These are phyloP conservation scores for Pachymerium ferrugineum DNA, from an alignment of 2,888 invertebrate genomes.

Conservation along the genomic window DNA sequence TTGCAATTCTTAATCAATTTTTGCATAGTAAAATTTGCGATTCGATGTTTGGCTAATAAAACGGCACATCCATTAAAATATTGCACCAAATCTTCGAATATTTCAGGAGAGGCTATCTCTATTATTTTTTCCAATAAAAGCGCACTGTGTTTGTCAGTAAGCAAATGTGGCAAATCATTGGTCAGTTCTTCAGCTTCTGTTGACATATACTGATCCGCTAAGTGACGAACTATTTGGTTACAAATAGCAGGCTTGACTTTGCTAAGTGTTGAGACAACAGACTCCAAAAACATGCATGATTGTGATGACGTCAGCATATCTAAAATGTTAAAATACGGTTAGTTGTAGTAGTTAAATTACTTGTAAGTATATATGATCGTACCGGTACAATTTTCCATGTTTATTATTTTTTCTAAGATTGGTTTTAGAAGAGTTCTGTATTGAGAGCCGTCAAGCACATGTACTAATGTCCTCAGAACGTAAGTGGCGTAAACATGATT, in stretches of 20 bases:
- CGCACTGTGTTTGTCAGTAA: background rate
- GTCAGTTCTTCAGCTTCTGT: background rate
- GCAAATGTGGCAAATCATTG: background rate
- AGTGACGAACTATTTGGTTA: background rate
- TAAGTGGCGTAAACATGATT: too few species aligned
- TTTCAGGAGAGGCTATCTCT: background rate
- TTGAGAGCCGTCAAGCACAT: too few species aligned
- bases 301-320: background rate
- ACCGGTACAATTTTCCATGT: background rate
- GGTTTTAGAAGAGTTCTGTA: too few species aligned
- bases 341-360: background rate
- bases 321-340: background rate
- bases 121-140: background rate
- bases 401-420: too few species aligned
- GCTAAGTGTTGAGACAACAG: background rate
- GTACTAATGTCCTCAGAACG: too few species aligned
- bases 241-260: background rate
- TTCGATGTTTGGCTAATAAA: background rate
- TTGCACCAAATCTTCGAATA: background rate
- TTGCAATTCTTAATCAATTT: background rate
- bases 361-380: background rate
- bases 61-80: background rate
- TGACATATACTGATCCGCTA: background rate
- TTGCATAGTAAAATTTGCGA: slow-evolving; percentile 28
- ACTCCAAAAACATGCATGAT: background rate